Evolutionary conservation across 1,140 invertebrate species (phyloP), one percentile per base, ranked within the genome.

Genomic region (Asobara japonica): DNA sequence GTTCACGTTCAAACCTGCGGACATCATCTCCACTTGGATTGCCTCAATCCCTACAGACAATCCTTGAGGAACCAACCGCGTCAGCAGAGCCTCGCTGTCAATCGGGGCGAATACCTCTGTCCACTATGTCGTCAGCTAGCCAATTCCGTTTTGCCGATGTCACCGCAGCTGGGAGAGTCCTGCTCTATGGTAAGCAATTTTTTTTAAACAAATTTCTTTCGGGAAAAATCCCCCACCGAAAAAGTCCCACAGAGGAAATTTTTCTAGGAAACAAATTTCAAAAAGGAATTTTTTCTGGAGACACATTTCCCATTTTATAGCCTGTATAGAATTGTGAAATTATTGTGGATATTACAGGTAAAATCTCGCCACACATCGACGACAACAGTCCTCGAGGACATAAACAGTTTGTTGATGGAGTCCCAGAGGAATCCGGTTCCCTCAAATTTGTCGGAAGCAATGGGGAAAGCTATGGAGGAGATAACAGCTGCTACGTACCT

Each of bases 1-100:
- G 94, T 98, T 18, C 93, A 96, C 83, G 95, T 97, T n/a, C 95
- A 97, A 88, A 97, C 96, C 0, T 98, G 97, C 88, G 97, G 97
- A 10, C 97, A 99, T 87, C 96, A 98, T 85, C 88, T 99, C 31
- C 97, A 99, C 87, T 89, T 98, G 67, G 94, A 96, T 80, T 99
- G 97, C 87, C 91, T 97, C 74, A 93, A 93, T 82, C 93, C 95
- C 0, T 99, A 98, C 88, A 88, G 97, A 56, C 90, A 92, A 71
- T 95, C 96, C 4, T 87, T 98, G 45, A 89, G 92, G 64, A 92
- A 89, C 74, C 92, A 93, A 74, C 93, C 94, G 80, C 87, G 94
- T 11, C 92, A 91, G 48, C 91, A 92, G 82, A 93, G 89, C 80
- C 85, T 95, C 64, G 91, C 93, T 76, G 91, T 92, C 67, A 94